These are phyloP conservation scores for Tenthredo mesomela DNA, from an alignment of 2,888 invertebrate species.

Conservation along the genomic window DNA sequence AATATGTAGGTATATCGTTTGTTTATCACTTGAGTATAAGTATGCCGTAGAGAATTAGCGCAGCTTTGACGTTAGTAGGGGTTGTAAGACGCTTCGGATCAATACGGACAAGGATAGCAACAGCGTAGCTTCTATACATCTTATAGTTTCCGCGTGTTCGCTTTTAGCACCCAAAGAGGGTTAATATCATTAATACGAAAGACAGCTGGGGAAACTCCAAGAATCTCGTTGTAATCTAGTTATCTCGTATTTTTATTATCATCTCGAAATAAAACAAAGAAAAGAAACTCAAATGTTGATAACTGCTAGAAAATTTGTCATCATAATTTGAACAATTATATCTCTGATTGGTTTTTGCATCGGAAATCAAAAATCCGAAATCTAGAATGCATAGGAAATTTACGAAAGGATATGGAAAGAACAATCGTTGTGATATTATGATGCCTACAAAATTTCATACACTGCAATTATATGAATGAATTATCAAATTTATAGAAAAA, in stretches of 20 bases:
- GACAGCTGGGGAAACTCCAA: constrained; percentile 5
- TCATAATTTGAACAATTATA: background rate
- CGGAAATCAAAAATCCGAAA: background rate
- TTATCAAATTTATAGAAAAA: background rate
- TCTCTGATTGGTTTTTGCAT: background rate
- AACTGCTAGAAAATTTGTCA: background rate
- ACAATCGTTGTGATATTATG: background rate
- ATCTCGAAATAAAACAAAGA: background rate
- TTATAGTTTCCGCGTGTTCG: constrained; percentile 39
- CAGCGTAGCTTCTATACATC: constrained; percentile 6
- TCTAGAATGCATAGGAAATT: background rate
- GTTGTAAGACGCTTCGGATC: constrained; percentile 26
- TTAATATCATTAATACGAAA: constrained; percentile 51
- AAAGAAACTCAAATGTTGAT: background rate
- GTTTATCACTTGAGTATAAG: background rate
- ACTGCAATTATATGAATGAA: background rate
- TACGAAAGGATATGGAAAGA: background rate
- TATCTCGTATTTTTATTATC: background rate
- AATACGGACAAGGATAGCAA: constrained; percentile 33
- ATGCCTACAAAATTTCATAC: background rate
- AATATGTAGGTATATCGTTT: background rate
- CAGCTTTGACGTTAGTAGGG: background rate
- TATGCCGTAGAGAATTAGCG: background rate
- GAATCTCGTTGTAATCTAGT: background rate
- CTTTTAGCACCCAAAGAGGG: constrained; percentile 45